These are phyloP conservation scores for Mesaphorura yosii DNA, from an alignment of 1,140 invertebrate genomes.

Conservation along the genomic window DNA sequence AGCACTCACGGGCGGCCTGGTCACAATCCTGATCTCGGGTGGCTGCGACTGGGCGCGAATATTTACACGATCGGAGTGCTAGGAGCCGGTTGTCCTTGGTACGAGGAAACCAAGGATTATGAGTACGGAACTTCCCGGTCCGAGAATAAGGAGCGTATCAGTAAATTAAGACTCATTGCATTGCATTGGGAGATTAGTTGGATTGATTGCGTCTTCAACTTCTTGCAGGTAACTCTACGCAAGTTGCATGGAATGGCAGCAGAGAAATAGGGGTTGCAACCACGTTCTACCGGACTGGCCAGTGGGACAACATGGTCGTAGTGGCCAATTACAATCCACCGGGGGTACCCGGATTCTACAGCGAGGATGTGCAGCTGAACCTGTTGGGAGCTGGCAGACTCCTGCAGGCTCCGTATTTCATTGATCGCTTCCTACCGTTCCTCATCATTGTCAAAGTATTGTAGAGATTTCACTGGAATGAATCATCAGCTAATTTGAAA, in stretches of 20 bases:
- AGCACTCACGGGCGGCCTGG: not conserved
- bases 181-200: too few species aligned
- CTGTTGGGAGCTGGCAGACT: too few species aligned
- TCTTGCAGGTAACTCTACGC: slow-evolving; percentile 1
- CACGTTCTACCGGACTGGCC: not conserved
- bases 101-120: not conserved
- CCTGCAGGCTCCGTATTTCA: too few species aligned
- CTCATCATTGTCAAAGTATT: not conserved
- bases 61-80: too few species aligned
- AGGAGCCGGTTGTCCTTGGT: too few species aligned
- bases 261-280: not conserved
- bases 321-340: slow-evolving; percentile 1
- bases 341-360: not conserved
- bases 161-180: too few species aligned
- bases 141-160: too few species aligned
- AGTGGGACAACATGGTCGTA: not conserved
- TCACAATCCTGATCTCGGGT: not conserved
- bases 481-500: too few species aligned
- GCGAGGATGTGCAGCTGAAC: too few species aligned
- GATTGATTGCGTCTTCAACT: slow-evolving; percentile 1
- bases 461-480: not conserved
- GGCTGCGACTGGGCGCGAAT: too few species aligned
- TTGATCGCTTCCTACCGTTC: not conserved
- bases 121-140: not conserved
- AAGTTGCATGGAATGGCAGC: slow-evolving; percentile 5